Evolutionary conservation across 2,113 vertebrate species (phyloP).

Genomic region (Cyanoderma ruficeps): DNA sequence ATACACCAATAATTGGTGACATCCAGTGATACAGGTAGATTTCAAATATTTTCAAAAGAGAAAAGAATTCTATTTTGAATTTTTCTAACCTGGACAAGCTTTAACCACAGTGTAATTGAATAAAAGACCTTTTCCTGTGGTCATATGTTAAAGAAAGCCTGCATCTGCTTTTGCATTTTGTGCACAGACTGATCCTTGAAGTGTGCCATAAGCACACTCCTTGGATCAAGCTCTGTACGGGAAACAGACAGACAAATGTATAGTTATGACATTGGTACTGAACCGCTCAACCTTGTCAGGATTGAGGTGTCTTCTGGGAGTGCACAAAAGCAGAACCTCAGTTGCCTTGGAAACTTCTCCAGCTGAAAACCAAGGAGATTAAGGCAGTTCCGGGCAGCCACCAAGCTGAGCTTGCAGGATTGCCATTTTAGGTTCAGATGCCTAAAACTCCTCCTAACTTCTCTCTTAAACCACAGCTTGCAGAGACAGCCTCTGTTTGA

Average conservation of each 20-base stretch:
- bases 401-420: background rate
- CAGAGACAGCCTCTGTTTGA: background rate
- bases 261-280: conserved; percentile 56
- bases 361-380: conserved; percentile 43
- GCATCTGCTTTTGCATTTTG: conserved; percentile 22
- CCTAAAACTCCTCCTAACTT: conserved; percentile 28
- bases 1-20: background rate
- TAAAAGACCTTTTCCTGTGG: background rate
- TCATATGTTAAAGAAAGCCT: background rate
- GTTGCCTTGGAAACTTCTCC: conserved; percentile 71
- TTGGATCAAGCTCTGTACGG: background rate
- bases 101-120: background rate
- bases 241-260: conserved; percentile 50
- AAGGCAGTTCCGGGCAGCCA: conserved; percentile 30
- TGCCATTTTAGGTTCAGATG: conserved; percentile 11
- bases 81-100: background rate
- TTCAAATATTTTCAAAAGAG: background rate
- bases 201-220: background rate
- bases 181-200: conserved; percentile 2
- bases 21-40: background rate
- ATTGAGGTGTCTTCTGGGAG: conserved; percentile 63
- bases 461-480: background rate
- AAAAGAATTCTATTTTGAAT: background rate
- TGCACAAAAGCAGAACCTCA: conserved; percentile 63
- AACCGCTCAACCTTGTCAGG: conserved; percentile 51